Evolutionary conservation across 2,888 invertebrate genomes (phyloP), one percentile per base, ranked within the genome.

Genomic region (Macaria notata): DNA sequence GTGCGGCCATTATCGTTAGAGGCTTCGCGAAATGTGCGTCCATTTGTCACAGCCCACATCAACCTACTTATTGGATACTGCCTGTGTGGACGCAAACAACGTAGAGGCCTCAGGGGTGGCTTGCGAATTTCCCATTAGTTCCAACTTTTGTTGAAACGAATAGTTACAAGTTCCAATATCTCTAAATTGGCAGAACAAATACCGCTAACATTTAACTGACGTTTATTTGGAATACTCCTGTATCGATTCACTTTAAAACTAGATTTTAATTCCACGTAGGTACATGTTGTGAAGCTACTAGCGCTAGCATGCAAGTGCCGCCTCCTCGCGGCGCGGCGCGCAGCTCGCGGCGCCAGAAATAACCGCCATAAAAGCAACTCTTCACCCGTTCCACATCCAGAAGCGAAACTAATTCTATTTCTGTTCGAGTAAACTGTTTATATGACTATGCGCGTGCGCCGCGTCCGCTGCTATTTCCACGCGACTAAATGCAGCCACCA

Each of bases 401-500:
- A 78, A 78, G 73, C 78, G 78, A 66, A 70, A 70, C 71, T 64
- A 69, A 60, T 62, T 75, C 83, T 84, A 86, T 86, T 86, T 84
- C 71, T 71, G 79, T 73, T 65, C 65, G 69, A 68, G 74, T 77
- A 78, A 80, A 80, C 76, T 79, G 83, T 84, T 82, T 80, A 79
- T 78, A 75, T 71, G 65, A 73, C 71, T 72, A 73, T 69, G 80
- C 82, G 79, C 77, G 71, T 71, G 75, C 78, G 79, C 76, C 65
- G 75, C 78, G 75, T 72, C 76, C 79, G 76, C 69, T 64, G 78
- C 84, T 88, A 87, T 86, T 87, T 85, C 70, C 75, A 79, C 66
- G 67, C 72, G 71, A 72, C 85, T 85, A 84, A 78, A 86, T 82
- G 79, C 83, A 84, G 83, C 79, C 76, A 72, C 81, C 83, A 75